Conservation (phyloP, 1,140 invertebrate genomes). For the Laupala kohalensis region DNA sequence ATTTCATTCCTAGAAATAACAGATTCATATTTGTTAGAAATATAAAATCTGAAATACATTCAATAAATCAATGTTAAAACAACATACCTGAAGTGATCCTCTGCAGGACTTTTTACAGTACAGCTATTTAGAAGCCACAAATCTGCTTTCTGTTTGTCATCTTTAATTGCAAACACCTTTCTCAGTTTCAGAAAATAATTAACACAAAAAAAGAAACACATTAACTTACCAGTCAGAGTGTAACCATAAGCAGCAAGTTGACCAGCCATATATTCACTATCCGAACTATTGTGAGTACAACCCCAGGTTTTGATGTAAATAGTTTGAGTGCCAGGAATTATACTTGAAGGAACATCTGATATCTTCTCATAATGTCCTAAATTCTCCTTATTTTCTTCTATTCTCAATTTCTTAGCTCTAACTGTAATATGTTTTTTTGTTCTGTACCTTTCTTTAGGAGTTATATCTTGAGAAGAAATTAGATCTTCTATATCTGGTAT, state of each 20-base stretch:
- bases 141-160: constrained; percentile 71
- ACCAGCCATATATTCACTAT: constrained; percentile 96
- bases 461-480: constrained; percentile 60
- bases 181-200: not conserved
- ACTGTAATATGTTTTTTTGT: constrained; percentile 51
- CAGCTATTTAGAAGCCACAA: constrained; percentile 95
- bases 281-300: constrained; percentile 91
- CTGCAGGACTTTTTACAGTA: constrained; percentile 93
- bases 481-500: constrained; percentile 70
- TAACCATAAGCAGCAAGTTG: constrained; percentile 80
- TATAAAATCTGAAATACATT: too few species aligned
- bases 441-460: constrained; percentile 55
- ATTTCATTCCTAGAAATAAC: constrained; percentile 66
- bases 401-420: constrained; percentile 37
- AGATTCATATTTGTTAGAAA: too few species aligned
- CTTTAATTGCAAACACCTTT: constrained; percentile 20
- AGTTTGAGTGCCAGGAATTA: constrained; percentile 77
- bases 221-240: constrained; percentile 44
- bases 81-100: constrained; percentile 76
- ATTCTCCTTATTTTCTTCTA: constrained; percentile 19
- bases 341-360: constrained; percentile 35
- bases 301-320: constrained; percentile 96
- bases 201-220: not conserved
- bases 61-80: not conserved
- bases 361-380: constrained; percentile 24